Percentiles rank a stretch among this genome's conserved stretches.
These are phyloP conservation scores for Epizoanthus rinbou DNA, from an alignment of 92 coral and sea anemone species.

Conservation along the genomic window DNA sequence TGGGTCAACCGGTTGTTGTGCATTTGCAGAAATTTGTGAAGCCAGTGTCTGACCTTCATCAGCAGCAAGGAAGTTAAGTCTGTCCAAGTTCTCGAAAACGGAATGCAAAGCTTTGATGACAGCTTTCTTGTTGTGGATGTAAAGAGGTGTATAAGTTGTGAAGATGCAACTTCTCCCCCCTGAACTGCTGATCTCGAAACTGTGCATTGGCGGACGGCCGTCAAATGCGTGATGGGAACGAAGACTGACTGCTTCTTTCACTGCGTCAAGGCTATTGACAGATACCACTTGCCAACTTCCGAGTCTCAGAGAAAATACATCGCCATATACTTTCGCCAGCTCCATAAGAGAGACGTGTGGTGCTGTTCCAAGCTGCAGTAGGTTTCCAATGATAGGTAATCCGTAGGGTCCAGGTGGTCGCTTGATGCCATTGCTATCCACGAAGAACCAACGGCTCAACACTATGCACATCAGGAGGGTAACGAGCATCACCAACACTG, in stretches of 20 bases:
- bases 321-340: constrained; percentile 81
- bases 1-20: constrained; percentile 67
- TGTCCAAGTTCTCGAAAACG: constrained; percentile 60
- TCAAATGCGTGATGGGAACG: constrained; percentile 67
- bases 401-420: constrained; percentile 86
- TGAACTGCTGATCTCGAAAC: constrained; percentile 62
- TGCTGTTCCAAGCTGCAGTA: constrained; percentile 74
- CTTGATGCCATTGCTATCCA: neutral
- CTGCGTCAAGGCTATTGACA: constrained; percentile 63
- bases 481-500: constrained; percentile 11
- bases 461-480: neutral
- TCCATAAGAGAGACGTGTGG: constrained; percentile 73
- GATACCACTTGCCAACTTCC: constrained; percentile 79
- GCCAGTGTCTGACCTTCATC: constrained; percentile 61
- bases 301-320: constrained; percentile 68
- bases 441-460: neutral
- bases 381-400: constrained; percentile 87
- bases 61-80: constrained; percentile 62
- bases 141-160: constrained; percentile 70
- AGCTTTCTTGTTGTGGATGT: constrained; percentile 70
- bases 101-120: constrained; percentile 75
- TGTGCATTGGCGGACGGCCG: constrained; percentile 74
- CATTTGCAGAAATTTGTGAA: constrained; percentile 36
- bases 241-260: constrained; percentile 61
- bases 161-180: constrained; percentile 81